Evolutionary conservation across 2,113 vertebrate species (phyloP).

Genomic region (Nipponia nippon): DNA sequence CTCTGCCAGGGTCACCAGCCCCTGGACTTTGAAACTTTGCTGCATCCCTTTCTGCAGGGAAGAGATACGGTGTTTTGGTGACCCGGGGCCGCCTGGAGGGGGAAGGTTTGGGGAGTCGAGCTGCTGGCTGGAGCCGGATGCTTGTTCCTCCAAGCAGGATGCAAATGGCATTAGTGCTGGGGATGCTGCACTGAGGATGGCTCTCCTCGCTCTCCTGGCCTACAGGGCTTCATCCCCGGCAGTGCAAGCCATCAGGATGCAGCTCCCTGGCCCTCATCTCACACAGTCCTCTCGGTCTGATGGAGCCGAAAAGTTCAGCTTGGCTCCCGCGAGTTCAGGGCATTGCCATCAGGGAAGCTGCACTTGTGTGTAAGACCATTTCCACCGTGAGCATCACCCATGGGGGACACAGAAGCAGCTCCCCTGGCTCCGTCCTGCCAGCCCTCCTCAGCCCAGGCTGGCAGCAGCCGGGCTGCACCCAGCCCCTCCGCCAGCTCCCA

Average conservation of each 20-base stretch:
- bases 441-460: rapidly evolving
- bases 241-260: rapidly evolving
- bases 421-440: neutral
- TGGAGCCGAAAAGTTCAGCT: neutral
- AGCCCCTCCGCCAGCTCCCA: rapidly evolving
- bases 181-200: neutral
- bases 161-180: neutral
- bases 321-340: rapidly evolving
- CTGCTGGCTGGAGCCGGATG: rapidly evolving
- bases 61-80: rapidly evolving
- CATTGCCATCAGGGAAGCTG: neutral
- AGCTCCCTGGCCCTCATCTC: neutral
- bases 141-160: neutral
- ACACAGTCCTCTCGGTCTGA: neutral
- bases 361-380: rapidly evolving
- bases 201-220: neutral
- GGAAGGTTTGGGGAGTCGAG: neutral
- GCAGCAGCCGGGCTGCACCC: neutral
- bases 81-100: rapidly evolving
- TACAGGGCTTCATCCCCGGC: neutral
- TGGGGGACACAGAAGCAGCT: neutral
- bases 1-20: neutral
- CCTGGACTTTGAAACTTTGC: neutral
- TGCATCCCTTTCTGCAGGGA: neutral
- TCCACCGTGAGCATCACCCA: neutral